Evolutionary conservation across 2,888 invertebrate genomes (phyloP).

Genomic region (Pachydiplax longipennis): DNA sequence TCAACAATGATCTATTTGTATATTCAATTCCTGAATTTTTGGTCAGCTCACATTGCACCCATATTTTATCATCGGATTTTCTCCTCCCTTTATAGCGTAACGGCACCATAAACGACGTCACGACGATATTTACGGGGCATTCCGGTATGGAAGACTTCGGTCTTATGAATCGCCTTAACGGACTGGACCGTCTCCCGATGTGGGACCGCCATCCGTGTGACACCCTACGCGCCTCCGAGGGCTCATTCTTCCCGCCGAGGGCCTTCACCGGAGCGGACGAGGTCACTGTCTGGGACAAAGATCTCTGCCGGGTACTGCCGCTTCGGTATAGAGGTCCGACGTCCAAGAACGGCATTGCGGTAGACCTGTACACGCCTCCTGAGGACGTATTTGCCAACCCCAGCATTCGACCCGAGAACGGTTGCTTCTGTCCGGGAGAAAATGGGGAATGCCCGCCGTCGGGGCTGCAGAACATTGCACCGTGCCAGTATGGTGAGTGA

Average conservation of each 20-base stretch:
- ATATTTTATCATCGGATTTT: not conserved
- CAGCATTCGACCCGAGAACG: conserved; percentile 71
- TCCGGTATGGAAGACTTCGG: conserved; percentile 81
- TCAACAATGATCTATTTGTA: no score
- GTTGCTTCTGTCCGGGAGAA: conserved; percentile 78
- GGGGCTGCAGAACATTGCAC: conserved; percentile 85
- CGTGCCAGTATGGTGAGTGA: conserved; percentile 81
- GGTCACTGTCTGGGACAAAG: conserved; percentile 84
- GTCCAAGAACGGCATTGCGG: conserved; percentile 72
- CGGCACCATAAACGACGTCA: conserved; percentile 80
- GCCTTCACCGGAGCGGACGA: conserved; percentile 73
- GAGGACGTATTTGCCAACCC: conserved; percentile 74
- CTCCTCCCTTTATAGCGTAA: conserved; percentile 69
- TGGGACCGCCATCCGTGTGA: conserved; percentile 80
- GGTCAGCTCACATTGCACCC: not conserved
- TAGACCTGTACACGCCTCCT: conserved; percentile 77
- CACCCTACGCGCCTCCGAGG: conserved; percentile 71
- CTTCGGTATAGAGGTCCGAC: conserved; percentile 73
- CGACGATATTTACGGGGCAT: conserved; percentile 80
- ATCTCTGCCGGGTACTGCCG: conserved; percentile 82
- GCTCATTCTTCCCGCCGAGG: conserved; percentile 85
- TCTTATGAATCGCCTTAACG: conserved; percentile 77
- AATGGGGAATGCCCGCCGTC: conserved; percentile 71
- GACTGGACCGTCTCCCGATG: conserved; percentile 75
- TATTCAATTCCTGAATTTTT: not conserved